Conservation (phyloP, 2,797 vertebrate genomes). For the Scarus forsteni region DNA sequence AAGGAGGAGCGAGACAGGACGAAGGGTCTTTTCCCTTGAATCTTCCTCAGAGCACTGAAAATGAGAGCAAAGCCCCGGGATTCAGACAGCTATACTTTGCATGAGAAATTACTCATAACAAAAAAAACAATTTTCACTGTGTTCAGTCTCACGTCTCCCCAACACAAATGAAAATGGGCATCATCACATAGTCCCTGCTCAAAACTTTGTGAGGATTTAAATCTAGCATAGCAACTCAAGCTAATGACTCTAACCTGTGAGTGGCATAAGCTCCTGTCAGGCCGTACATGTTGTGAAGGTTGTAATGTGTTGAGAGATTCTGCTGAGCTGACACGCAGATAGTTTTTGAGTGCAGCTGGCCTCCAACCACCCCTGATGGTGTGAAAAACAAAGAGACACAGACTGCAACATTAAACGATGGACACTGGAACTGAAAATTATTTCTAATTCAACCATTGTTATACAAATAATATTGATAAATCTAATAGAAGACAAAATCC, state of each 20-base stretch:
- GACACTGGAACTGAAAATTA: no score
- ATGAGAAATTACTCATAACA: background rate
- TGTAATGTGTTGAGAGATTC: slow-evolving; percentile 92
- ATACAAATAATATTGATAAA: no score
- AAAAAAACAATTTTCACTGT: background rate
- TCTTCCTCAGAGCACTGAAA: slow-evolving; percentile 78
- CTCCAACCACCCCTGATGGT: slow-evolving; percentile 88
- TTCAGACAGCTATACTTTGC: no score
- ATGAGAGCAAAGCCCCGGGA: background rate
- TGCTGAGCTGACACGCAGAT: slow-evolving; percentile 94
- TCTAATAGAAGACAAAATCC: no score
- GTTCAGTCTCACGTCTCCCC: background rate
- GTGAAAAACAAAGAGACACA: slow-evolving; percentile 18
- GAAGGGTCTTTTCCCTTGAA: slow-evolving; percentile 88
- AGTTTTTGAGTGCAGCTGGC: slow-evolving; percentile 85
- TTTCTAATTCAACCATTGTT: no score
- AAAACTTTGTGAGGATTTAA: background rate
- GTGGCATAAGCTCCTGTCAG: slow-evolving; percentile 91
- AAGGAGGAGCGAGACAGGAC: slow-evolving; percentile 95
- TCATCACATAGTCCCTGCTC: background rate
- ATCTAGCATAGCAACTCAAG: background rate
- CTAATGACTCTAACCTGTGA: slow-evolving; percentile 81
- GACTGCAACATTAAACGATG: no score
- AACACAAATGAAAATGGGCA: background rate
- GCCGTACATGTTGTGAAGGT: slow-evolving; percentile 96